These are phyloP conservation scores for Hedya salicella DNA, from an alignment of 2,888 invertebrate genomes.

Conservation along the genomic window DNA sequence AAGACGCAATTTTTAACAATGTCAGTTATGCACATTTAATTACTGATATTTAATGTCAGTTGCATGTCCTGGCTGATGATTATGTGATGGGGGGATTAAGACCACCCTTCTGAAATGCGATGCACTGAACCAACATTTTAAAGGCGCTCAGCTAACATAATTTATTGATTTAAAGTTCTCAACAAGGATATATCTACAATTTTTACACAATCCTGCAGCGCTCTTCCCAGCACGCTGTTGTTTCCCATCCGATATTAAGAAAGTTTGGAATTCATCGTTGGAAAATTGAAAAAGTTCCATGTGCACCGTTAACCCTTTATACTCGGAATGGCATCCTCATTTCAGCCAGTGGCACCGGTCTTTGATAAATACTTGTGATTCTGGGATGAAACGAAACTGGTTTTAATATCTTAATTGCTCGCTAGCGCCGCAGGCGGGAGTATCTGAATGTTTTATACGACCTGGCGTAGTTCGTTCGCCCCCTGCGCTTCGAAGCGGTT, in stretches of 20 bases:
- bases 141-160: neutral
- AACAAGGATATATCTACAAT: slow-evolving; percentile 27
- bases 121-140: neutral
- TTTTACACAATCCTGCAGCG: slow-evolving; percentile 24
- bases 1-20: too few species aligned
- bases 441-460: slow-evolving; percentile 45
- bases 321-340: slow-evolving; percentile 28
- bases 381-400: slow-evolving; percentile 52
- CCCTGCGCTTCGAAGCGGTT: slow-evolving; percentile 48
- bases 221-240: slow-evolving; percentile 5
- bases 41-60: too few species aligned
- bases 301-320: slow-evolving; percentile 35
- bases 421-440: slow-evolving; percentile 42
- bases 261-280: slow-evolving; percentile 35
- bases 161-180: slow-evolving; percentile 10
- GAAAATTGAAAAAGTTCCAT: slow-evolving; percentile 39
- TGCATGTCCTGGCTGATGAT: too few species aligned
- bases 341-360: slow-evolving; percentile 48
- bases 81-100: too few species aligned
- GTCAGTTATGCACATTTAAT: too few species aligned
- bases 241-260: slow-evolving; percentile 30
- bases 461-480: slow-evolving; percentile 20
- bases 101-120: too few species aligned
- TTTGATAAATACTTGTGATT: slow-evolving; percentile 49
- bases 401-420: slow-evolving; percentile 51